A percentile compares a stretch with the other conserved stretches of the same genome.
phyloP scores from a whole-genome alignment of 1,140 invertebrate genomes.

The Bradysia coprophila region DNA sequence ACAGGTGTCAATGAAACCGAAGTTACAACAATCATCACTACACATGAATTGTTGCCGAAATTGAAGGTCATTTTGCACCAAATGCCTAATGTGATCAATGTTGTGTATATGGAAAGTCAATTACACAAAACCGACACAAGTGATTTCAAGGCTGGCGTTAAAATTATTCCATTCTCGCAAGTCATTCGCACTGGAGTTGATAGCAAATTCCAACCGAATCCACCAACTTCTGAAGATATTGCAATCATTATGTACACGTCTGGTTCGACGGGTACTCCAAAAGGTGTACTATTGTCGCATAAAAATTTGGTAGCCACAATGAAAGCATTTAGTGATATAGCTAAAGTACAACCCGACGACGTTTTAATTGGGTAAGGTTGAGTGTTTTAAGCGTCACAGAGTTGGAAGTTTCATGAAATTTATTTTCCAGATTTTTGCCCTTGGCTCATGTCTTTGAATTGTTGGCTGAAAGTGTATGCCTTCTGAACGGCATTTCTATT shows the following conservation, averaged over 20 bases:
- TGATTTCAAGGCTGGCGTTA: slow-evolving; percentile 46
- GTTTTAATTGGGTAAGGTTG: slow-evolving; percentile 53
- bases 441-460: slow-evolving; percentile 96
- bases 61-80: slow-evolving; percentile 57
- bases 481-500: slow-evolving; percentile 74
- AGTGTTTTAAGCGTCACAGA: no score
- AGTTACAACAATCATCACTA: slow-evolving; percentile 75
- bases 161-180: slow-evolving; percentile 41
- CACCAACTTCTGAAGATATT: slow-evolving; percentile 50
- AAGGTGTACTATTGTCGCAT: slow-evolving; percentile 75
- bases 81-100: slow-evolving; percentile 48
- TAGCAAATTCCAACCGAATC: slow-evolving; percentile 24
- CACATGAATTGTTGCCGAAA: slow-evolving; percentile 75
- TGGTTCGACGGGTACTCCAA: slow-evolving; percentile 81
- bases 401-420: no score
- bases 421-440: slow-evolving; percentile 56
- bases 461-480: slow-evolving; percentile 53
- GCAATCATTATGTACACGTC: slow-evolving; percentile 96
- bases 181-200: slow-evolving; percentile 26
- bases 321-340: slow-evolving; percentile 68
- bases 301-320: slow-evolving; percentile 78
- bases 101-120: slow-evolving; percentile 83
- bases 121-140: slow-evolving; percentile 43
- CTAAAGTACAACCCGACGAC: slow-evolving; percentile 52
- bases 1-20: slow-evolving; percentile 82